These are phyloP conservation scores for Limanda limanda DNA, from an alignment of 2,113 vertebrate genomes.

Conservation along the genomic window DNA sequence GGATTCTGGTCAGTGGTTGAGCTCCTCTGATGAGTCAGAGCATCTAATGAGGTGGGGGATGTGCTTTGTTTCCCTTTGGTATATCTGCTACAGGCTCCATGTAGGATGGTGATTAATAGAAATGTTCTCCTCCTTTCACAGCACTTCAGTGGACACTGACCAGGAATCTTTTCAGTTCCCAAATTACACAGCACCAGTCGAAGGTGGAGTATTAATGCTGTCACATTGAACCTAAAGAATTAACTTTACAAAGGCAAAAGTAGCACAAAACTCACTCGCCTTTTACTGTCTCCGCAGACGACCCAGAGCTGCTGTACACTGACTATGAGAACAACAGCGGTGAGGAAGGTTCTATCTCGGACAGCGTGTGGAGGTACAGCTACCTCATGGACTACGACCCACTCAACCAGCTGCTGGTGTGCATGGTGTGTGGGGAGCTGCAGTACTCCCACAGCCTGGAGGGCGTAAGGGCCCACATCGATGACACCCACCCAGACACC, in stretches of 20 bases:
- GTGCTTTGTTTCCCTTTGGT: rapidly evolving
- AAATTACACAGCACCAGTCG: constrained; percentile 13
- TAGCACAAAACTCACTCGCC: not conserved
- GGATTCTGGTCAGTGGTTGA: constrained; percentile 58
- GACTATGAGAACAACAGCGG: constrained; percentile 37
- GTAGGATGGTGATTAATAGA: not conserved
- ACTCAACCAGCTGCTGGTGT: constrained; percentile 85
- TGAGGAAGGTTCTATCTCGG: constrained; percentile 58
- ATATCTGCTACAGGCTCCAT: rapidly evolving
- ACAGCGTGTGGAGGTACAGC: constrained; percentile 75
- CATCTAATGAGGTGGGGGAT: constrained; percentile 60
- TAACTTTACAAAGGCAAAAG: rapidly evolving
- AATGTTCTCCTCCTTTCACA: constrained; percentile 31
- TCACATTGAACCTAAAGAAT: not conserved
- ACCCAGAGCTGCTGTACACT: constrained; percentile 44
- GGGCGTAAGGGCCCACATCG: constrained; percentile 83
- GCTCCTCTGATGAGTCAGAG: constrained; percentile 53
- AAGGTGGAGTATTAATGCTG: constrained; percentile 49
- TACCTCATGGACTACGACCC: constrained; percentile 89
- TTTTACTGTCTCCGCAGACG: constrained; percentile 32
- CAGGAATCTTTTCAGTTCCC: constrained; percentile 34
- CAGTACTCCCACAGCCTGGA: constrained; percentile 82
- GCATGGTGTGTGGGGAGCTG: constrained; percentile 90
- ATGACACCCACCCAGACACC: constrained; percentile 87
- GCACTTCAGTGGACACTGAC: constrained; percentile 48